These are phyloP conservation scores for Trissoscelio sp. DNA, from an alignment of 2,888 invertebrate species.

Conservation along the genomic window DNA sequence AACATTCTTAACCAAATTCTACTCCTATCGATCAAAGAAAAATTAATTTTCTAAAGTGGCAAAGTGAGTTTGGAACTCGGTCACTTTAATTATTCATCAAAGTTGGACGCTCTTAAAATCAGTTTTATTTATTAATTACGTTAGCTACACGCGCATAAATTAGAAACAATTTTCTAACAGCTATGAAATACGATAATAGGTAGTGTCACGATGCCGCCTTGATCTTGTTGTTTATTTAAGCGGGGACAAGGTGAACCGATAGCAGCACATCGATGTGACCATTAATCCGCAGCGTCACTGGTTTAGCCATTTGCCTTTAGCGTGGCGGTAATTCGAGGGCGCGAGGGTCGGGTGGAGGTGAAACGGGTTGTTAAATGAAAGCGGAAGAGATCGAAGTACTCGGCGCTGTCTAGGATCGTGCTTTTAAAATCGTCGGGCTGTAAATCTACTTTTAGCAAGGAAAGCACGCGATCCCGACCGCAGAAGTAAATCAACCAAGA, in stretches of 20 bases:
- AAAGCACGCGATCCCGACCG: constrained; percentile 69
- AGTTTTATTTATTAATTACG: neutral
- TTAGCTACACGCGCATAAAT: constrained; percentile 1
- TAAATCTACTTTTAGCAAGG: constrained; percentile 72
- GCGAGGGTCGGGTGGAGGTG: constrained; percentile 43
- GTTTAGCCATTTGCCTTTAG: constrained; percentile 61
- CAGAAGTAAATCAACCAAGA: constrained; percentile 74
- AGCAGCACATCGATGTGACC: constrained; percentile 51
- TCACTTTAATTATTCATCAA: too few relatives aligned
- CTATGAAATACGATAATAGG: constrained; percentile 43
- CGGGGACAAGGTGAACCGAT: constrained; percentile 38
- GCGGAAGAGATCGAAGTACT: constrained; percentile 63
- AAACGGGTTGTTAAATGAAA: constrained; percentile 64
- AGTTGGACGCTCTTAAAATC: too few relatives aligned
- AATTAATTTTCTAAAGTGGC: too few relatives aligned
- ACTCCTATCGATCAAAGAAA: too few relatives aligned
- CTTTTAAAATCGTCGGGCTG: constrained; percentile 71
- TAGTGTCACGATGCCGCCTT: constrained; percentile 21
- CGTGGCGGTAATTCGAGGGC: constrained; percentile 64
- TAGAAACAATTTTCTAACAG: constrained; percentile 20
- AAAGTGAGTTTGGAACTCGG: too few relatives aligned
- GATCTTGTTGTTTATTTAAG: constrained; percentile 63
- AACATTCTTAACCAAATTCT: too few relatives aligned
- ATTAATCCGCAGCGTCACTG: constrained; percentile 61
- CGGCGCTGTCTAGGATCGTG: constrained; percentile 63